These are phyloP conservation scores for Bradypus variegatus DNA, from an alignment of 2,797 vertebrate species.

Conservation along the genomic window DNA sequence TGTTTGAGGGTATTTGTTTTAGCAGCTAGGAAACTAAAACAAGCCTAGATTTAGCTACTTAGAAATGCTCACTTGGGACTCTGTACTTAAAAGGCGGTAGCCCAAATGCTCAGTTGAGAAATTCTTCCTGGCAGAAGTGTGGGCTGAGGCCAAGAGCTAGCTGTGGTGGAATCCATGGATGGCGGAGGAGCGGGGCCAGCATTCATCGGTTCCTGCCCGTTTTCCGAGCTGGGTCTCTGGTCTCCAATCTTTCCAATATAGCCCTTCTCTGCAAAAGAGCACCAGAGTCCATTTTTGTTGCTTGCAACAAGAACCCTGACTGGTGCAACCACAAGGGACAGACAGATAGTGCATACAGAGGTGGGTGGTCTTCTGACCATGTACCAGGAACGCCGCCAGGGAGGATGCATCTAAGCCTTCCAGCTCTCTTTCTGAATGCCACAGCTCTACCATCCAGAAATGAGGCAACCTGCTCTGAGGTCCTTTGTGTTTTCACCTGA, in stretches of 20 bases:
- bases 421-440: background rate
- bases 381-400: background rate
- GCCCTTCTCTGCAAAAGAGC: background rate
- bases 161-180: background rate
- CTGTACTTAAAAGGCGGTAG: too few species aligned
- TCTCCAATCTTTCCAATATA: background rate
- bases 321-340: background rate
- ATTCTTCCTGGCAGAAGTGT: background rate
- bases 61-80: background rate
- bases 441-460: background rate
- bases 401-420: background rate
- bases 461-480: background rate
- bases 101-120: background rate
- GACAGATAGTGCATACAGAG: rapidly evolving
- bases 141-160: background rate
- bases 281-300: background rate
- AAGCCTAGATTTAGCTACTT: background rate
- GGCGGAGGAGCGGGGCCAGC: background rate
- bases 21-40: too few species aligned
- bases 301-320: background rate
- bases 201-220: background rate
- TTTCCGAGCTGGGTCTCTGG: background rate
- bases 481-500: background rate
- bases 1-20: too few species aligned
- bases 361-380: background rate